phyloP scores from a whole-genome alignment of 1,140 invertebrate species.

The Danaus melanippus region DNA sequence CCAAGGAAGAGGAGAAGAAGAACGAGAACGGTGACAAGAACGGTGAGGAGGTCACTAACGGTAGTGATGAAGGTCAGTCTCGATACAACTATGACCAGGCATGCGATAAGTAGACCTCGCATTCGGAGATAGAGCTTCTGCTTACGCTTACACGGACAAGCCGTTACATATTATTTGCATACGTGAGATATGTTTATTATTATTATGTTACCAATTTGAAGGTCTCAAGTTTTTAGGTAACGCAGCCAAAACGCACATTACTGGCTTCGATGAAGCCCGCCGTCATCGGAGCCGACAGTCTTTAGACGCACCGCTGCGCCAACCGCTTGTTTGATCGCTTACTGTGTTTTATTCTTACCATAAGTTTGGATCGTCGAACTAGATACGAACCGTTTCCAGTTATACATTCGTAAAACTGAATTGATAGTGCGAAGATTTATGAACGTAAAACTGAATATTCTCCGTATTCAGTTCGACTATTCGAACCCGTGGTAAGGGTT shows the following conservation, averaged over 20 bases:
- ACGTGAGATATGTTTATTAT: not conserved
- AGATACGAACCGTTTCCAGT: not conserved
- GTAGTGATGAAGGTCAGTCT: slow-evolving; percentile 70
- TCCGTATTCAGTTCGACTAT: not conserved
- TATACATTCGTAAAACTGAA: too few species aligned
- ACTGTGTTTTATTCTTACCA: slow-evolving; percentile 11
- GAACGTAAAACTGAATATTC: too few species aligned
- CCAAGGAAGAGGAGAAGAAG: slow-evolving; percentile 76
- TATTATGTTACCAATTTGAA: slow-evolving; percentile 16
- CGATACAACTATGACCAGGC: slow-evolving; percentile 53
- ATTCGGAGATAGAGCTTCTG: slow-evolving; percentile 8
- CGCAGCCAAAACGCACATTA: slow-evolving; percentile 34
- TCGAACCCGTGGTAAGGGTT: not conserved
- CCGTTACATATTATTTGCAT: slow-evolving; percentile 2
- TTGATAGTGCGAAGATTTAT: too few species aligned
- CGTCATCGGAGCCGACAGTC: slow-evolving; percentile 22
- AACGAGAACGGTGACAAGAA: slow-evolving; percentile 70
- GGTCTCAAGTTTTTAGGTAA: slow-evolving; percentile 28
- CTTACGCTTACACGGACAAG: slow-evolving; percentile 7
- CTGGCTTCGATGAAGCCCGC: slow-evolving; percentile 24
- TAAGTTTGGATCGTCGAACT: not conserved
- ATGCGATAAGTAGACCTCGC: slow-evolving; percentile 54
- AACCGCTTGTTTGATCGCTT: slow-evolving; percentile 13
- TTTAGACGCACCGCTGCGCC: slow-evolving; percentile 24
- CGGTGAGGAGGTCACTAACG: slow-evolving; percentile 70